Base-by-base conservation (phyloP, 2,113 vertebrate genomes). In the Casuarius casuarius region DNA sequence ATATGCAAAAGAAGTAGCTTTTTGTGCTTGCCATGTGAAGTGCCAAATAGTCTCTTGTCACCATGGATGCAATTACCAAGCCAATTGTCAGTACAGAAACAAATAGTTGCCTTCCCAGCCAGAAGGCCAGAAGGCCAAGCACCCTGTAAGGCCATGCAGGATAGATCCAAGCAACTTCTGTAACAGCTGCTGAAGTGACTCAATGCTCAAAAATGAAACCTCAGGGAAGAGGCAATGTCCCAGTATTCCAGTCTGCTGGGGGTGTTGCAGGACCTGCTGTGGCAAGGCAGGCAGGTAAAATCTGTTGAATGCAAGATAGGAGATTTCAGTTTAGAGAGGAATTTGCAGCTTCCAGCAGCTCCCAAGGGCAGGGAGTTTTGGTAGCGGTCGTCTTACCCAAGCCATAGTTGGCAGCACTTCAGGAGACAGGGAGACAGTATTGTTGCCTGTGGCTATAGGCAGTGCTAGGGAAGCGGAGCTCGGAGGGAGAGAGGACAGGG, bases 291-390 rank as follows among this genome's bases (percentile, higher is more conserved):
- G 51, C 11, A 22, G 65, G 26, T 66, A 40, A 52, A 54, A 63
- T 51, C 29, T 59, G 18, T 65, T 67, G 54, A 74, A 29, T n/a
- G 17, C 23, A 59, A 91, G 38, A 59, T 70, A 56, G 7, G 10
- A 59, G 54, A 38, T 76, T 54, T 52, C 25, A 2, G 17, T 25
- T 61, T 13, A 25, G 48, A 38, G 48, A 52, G 46, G 17, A 75
- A 35, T 25, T 23, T 54, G 33, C 75, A 26, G 28, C 51, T 89
- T 81, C 35, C n/a, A 48, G 56, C 33, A n/a, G 51, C 44, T 71
- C 75, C 0, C 0, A 65, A 42, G 48, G 22, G 1, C 0, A 33
- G 48, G 26, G 1, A 0, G 3, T 65, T 48, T 71, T 75, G 33
- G 67, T 51, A 12, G 33, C 66, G 46, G 33, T 82, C 1, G 1